These are phyloP conservation scores for Lucifuga dentata DNA, from an alignment of 2,113 vertebrate genomes.

Conservation along the genomic window DNA sequence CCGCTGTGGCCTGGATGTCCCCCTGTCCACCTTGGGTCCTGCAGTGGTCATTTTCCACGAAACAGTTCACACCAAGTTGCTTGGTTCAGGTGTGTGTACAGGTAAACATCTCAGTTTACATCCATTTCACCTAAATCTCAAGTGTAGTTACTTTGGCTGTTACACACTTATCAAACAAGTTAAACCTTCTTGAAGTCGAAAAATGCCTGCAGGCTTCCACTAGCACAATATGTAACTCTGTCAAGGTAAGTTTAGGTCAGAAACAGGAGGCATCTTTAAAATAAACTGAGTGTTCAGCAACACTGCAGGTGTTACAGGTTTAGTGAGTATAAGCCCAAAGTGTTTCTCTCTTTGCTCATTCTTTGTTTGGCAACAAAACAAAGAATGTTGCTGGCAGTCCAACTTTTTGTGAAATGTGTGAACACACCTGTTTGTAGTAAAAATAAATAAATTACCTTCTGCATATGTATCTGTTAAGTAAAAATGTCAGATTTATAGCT, in stretches of 20 bases:
- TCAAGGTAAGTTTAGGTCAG: not conserved
- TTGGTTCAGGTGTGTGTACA: constrained; percentile 90
- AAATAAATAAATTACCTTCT: not conserved
- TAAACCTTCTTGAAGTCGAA: constrained; percentile 8
- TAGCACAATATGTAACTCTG: not conserved
- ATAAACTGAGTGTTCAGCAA: not conserved
- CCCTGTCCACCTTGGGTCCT: constrained; percentile 95
- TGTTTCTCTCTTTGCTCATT: not conserved
- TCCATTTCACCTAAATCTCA: not conserved
- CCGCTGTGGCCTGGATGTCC: constrained; percentile 96
- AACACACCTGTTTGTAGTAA: not conserved
- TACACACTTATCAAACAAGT: not conserved
- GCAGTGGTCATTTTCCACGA: constrained; percentile 99
- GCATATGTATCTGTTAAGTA: not conserved
- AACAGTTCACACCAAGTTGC: constrained; percentile 96
- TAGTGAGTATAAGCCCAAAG: constrained; percentile 20
- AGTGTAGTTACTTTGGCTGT: not conserved
- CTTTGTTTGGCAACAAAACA: not conserved
- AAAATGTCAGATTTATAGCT: not conserved
- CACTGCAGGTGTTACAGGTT: constrained; percentile 19
- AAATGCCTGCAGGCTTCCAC: not conserved
- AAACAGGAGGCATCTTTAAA: not conserved
- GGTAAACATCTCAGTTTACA: constrained; percentile 25
- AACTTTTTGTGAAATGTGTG: constrained; percentile 86
- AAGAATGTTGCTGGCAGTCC: constrained; percentile 65